Evolutionary conservation across 2,113 vertebrate species (phyloP), one percentile per base, ranked within the genome.

Genomic region (Melanerpes aurifrons): DNA sequence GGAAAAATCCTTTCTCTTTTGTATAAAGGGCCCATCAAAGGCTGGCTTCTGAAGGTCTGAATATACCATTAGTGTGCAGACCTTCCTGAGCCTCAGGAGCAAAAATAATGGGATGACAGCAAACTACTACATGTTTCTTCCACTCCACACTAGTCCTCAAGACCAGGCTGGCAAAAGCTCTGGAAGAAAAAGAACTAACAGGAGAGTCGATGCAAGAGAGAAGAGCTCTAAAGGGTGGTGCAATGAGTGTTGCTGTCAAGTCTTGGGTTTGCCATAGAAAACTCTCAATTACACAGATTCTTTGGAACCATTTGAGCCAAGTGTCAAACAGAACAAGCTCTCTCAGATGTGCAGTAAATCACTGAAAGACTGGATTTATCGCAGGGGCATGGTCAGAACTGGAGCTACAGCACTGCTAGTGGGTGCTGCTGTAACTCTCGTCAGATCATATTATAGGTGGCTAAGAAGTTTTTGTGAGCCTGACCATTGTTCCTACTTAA

Each of bases 371-470:
- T 70, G 45, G 37, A 95, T 94, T 96, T 92, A 94, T 76, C 89
- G 71, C 31, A 32, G 71, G 37, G 63, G 35, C 68, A 62, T 37
- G 64, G 93, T 72, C 89, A 86, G 81, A 75, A 29, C 64, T 32
- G 47, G 47, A 92, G 91, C 85, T 70, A n/a, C 5, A 77, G 82
- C 43, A 70, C 87, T 89, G 78, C 93, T 91, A 58, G 70, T 2
- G 50, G 69, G 67, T 79, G 87, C 91, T 86, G 89, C 87, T 75
- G 8, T 89, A 70, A 12, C 93, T 92, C 93, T 71, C 92, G 96
- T 95, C 93, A 93, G 87, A 90, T 92, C 82, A 72, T 6, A 77
- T 93, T 92, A 89, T 53, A 90, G 69, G 86, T 37, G 95, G 79
- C 69, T 84, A 92, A 71, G 66, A 75, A 82, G 78, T 57, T 91